A percentile compares a stretch with the other conserved stretches of the same genome.
phyloP scores from a whole-genome alignment of 2,113 vertebrate genomes.

The Mormyrus lacerda region DNA sequence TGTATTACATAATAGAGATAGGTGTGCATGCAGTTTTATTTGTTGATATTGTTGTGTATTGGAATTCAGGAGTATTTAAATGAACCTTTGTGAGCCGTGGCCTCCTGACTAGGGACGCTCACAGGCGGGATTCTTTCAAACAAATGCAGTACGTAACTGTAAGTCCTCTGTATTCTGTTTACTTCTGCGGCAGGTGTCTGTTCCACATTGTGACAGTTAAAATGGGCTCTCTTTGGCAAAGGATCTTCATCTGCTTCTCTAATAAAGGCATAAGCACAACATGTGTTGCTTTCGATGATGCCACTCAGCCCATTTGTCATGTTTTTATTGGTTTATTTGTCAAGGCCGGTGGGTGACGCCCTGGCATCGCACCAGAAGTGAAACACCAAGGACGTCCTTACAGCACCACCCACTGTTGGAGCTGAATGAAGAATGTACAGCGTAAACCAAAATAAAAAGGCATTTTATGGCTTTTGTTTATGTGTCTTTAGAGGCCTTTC shows the following conservation, averaged over 20 bases:
- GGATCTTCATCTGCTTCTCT: conserved; percentile 9
- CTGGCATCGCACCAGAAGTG: neutral
- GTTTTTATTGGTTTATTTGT: neutral
- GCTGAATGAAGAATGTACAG: neutral
- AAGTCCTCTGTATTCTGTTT: conserved; percentile 15
- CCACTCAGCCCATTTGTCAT: neutral
- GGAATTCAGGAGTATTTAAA: conserved; percentile 68
- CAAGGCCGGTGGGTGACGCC: neutral
- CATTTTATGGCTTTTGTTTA: neutral
- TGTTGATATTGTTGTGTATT: conserved; percentile 67
- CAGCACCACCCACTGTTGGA: neutral
- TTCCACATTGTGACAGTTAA: conserved; percentile 13
- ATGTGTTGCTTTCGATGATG: neutral
- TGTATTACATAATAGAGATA: conserved; percentile 64
- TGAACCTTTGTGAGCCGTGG: conserved; percentile 28
- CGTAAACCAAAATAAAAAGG: conserved; percentile 2
- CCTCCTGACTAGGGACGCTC: neutral
- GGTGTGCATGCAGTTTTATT: conserved; percentile 70
- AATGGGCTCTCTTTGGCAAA: conserved; percentile 9
- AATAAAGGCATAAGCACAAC: conserved; percentile 18
- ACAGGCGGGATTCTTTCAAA: neutral
- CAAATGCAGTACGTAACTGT: neutral
- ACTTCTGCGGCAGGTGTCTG: conserved; percentile 8
- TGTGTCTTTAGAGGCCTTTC: neutral
- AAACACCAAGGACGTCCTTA: neutral